These are phyloP conservation scores for Melangyna quadrimaculata DNA, from an alignment of 2,888 invertebrate species.

Conservation along the genomic window DNA sequence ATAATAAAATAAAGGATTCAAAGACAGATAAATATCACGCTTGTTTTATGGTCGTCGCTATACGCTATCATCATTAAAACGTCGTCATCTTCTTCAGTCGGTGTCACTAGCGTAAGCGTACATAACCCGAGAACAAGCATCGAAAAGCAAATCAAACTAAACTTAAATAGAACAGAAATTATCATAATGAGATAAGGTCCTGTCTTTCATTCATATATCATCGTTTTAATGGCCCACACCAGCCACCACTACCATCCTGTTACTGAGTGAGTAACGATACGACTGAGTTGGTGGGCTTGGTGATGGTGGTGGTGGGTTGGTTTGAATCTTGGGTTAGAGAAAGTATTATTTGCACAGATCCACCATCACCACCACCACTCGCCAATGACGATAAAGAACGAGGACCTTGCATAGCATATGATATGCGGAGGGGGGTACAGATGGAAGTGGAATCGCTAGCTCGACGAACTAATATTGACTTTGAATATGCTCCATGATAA, in stretches of 20 bases:
- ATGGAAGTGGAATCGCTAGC: constrained; percentile 18
- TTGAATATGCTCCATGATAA: constrained; percentile 67
- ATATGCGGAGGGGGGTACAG: too few species aligned
- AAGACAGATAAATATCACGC: constrained; percentile 42
- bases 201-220: constrained; percentile 64
- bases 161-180: constrained; percentile 64
- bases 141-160: constrained; percentile 64
- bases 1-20: constrained; percentile 38
- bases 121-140: constrained; percentile 48
- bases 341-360: constrained; percentile 40
- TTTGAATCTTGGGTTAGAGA: not conserved
- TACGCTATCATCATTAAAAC: constrained; percentile 16
- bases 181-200: constrained; percentile 70
- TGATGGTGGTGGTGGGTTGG: not conserved
- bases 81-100: constrained; percentile 6
- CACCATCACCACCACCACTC: not conserved
- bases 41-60: constrained; percentile 23
- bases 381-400: constrained; percentile 2
- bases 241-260: constrained; percentile 10
- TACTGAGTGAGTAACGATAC: not conserved
- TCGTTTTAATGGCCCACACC: constrained; percentile 49
- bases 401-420: not conserved
- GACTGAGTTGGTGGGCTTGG: constrained; percentile 14
- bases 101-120: constrained; percentile 19
- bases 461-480: constrained; percentile 65